phyloP scores from a whole-genome alignment of 2,888 invertebrate species.

The Sarcophaga subvicina region DNA sequence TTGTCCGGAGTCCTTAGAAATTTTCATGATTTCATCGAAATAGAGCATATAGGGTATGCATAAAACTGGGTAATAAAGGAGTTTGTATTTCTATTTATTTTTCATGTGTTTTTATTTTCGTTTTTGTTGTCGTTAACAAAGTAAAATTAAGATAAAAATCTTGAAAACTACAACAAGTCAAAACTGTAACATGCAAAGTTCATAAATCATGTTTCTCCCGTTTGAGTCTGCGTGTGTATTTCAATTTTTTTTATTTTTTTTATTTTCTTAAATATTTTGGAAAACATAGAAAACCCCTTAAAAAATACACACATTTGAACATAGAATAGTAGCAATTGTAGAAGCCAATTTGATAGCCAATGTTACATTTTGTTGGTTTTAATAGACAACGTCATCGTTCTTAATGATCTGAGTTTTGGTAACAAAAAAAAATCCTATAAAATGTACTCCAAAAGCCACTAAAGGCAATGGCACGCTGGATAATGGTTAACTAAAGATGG shows the following conservation, averaged over 20 bases:
- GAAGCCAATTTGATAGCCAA: neutral
- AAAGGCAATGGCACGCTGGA: no score
- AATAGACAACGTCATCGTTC: constrained; percentile 33
- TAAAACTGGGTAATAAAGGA: neutral
- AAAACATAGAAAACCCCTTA: constrained; percentile 26
- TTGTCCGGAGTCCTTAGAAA: constrained; percentile 21
- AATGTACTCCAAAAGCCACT: neutral
- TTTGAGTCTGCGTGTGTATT: neutral
- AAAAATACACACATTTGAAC: constrained; percentile 6
- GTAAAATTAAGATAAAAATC: constrained; percentile 10
- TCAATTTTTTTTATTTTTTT: neutral
- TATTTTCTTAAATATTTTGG: neutral
- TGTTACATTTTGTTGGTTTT: neutral
- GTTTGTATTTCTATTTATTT: neutral
- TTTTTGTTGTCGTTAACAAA: neutral
- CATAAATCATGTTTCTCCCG: constrained; percentile 51
- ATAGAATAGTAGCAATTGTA: neutral
- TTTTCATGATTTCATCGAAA: neutral
- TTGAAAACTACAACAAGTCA: constrained; percentile 3
- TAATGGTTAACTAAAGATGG: no score
- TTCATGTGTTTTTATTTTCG: neutral
- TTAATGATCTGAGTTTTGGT: constrained; percentile 27
- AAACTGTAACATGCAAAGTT: constrained; percentile 43
- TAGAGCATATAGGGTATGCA: neutral
- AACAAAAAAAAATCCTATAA: neutral